Evolutionary conservation across 2,113 vertebrate species (phyloP), one percentile per base, ranked within the genome.

Genomic region (Chaenocephalus aceratus): DNA sequence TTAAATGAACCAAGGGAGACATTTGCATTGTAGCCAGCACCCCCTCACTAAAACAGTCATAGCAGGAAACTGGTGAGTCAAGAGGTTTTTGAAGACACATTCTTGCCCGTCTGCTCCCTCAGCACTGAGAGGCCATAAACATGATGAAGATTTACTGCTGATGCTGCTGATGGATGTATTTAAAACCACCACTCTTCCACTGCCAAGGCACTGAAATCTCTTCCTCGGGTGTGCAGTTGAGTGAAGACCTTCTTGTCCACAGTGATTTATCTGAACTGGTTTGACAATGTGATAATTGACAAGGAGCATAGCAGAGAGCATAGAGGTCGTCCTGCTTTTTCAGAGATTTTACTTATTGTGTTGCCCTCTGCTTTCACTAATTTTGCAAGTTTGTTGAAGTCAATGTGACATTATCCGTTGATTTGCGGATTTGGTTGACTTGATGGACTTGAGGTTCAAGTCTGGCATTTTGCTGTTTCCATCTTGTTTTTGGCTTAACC

Each of bases 111-210:
- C 51, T 63, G 44, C 81, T 90, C 86, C 49, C 61, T 87, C 86
- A 62, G 63, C 84, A 76, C 77, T 48, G 3, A n/a, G 41, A 86
- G 74, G 49, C 77, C 68, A 87, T 88, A 88, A 91, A 92, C 78
- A 79, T 66, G 84, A 87, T 83, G 86, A 77, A 89, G 88, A 91
- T 90, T 91, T 91, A 88, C 74, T 72, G 58, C 82, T 75, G 85
- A 86, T 60, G 74, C 83, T 76, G 77, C 69, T 90, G 89, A 92
- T 72, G 61, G 91, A 92, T 85, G 79, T 78, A 88, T 91, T 84
- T 88, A 80, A 90, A 85, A 69, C 52, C 79, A 83, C 83, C 79
- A 61, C 57, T 84, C 72, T 87, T 77, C 72, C 59, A n/a, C 56
- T 80, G 84, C 69, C 74, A 87, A 83, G 64, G 68, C 76, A 77